These are phyloP conservation scores for Drosophila ohnishii DNA, from an alignment of 1,140 invertebrate genomes.

Conservation along the genomic window DNA sequence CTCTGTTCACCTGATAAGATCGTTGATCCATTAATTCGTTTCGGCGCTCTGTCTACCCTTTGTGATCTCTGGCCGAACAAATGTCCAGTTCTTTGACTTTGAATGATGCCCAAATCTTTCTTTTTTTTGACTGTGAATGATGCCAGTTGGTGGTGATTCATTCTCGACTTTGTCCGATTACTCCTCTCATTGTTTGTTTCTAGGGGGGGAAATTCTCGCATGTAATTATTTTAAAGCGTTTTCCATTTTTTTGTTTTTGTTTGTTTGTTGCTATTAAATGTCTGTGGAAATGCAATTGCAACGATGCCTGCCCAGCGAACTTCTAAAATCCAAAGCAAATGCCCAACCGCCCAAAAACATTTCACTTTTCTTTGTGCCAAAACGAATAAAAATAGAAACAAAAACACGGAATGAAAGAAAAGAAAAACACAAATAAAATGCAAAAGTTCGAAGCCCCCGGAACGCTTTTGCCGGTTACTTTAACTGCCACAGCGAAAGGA, in stretches of 20 bases:
- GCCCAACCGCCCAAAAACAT: constrained; percentile 55
- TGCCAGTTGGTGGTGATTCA: constrained; percentile 40
- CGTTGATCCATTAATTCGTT: constrained; percentile 39
- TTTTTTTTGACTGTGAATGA: constrained; percentile 40
- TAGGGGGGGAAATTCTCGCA: constrained; percentile 46
- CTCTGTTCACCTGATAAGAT: constrained; percentile 37
- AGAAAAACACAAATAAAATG: constrained; percentile 51
- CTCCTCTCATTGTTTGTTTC: constrained; percentile 8
- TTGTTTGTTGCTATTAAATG: constrained; percentile 30
- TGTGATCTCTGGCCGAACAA: constrained; percentile 22
- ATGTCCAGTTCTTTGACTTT: constrained; percentile 12
- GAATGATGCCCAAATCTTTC: constrained; percentile 38
- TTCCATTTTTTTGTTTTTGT: constrained; percentile 23
- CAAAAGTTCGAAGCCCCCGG: constrained; percentile 74
- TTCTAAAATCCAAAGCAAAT: constrained; percentile 41
- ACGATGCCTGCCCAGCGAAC: constrained; percentile 16
- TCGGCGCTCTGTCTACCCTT: constrained; percentile 30
- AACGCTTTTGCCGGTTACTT: constrained; percentile 59
- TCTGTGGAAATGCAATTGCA: constrained; percentile 62
- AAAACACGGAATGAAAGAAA: constrained; percentile 7
- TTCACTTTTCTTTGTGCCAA: constrained; percentile 76
- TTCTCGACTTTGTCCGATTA: constrained; percentile 22
- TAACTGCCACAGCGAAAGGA: constrained; percentile 46
- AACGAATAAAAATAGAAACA: constrained; percentile 42
- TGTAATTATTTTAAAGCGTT: constrained; percentile 60